Base-by-base conservation (phyloP, 2,888 invertebrate species). In the Thyatira batis region DNA sequence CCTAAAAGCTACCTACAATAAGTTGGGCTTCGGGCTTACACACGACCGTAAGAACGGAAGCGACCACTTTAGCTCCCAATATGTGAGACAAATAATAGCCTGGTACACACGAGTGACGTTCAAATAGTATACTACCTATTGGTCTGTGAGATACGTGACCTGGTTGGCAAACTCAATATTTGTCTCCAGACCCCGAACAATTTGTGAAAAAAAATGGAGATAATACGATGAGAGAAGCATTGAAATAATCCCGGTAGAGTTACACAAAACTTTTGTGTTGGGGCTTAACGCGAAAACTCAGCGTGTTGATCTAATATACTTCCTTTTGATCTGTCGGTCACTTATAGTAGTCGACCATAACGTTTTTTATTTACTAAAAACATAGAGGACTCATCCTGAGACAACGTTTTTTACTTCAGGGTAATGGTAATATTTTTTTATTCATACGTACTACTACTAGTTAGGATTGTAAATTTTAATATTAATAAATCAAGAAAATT, bases 41-140 rank as follows among this genome's bases (percentile, higher is more conserved):
- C 23, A 25, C 13, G 23, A 46, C 25, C 23, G 13, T 46, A 23
- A 46, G 25, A 46, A 13, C 43, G 28, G 39, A 45, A 43, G 50
- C 55, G 51, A 50, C 54, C 55, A 58, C 27, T 54, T 58, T 57
- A 61, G 56, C 58, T 57, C 54, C 49, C 60, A 61, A 62, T 66
- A 58, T 64, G 57, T 66, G 58, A 61, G 53, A 67, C 63, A 73
- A 75, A 74, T 73, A 71, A 76, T 70, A 66, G 54, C 55, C 58
- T 50, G 64, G 67, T 67, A 64, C 71, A 74, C 68, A 69, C 63
- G 60, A 63, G 10, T 54, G 62, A 51, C 57, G 64, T 64, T 61
- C 60, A 67, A 65, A 70, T 63, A 65, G 58, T 61, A 58, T 50
- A 53, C 57, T 51, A 55, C 55, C 57, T 60, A 63, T 66, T 61